Evolutionary conservation across 37 sponge, comb jelly and placozoan genomes (phyloP), one percentile per base, ranked within the genome.

Genomic region (Geodia barretti): DNA sequence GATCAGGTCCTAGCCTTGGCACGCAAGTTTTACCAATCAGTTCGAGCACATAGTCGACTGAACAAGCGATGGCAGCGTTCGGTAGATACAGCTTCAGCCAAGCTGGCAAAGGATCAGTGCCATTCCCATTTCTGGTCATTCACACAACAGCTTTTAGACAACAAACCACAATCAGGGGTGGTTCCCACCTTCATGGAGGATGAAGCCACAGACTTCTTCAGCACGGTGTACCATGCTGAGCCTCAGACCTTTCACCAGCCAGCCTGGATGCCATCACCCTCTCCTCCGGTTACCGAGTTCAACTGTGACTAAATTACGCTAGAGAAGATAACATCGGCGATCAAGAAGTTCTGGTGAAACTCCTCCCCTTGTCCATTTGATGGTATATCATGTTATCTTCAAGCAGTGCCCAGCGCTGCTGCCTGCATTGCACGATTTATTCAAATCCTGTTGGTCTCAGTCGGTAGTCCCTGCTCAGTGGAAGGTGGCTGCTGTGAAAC

Each of bases 391-490:
- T 74, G 42, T 17, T 3, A 29, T 74, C 32, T n/a, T 74, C 7
- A 75, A 75, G 33, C 28, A 35, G 30, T 73, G 73, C 43, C 73
- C 73, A n/a, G 38, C 73, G 4, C 75, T 75, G 21, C 28, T 60
- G 1, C 75, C 60, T 8, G 60, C 75, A 24, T 29, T 75, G 14
- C 61, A 25, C 60, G n/a, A 59, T 25, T 9, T 75, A 4, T 75
- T n/a, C 75, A 75, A 75, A 21, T 3, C 61, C 4, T 75, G 75
- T 28, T 75, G 75, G 75, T 47, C 54, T 17, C 54, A 47, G 54
- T 47, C 54, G 7, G 54, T 47, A 47, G 54, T 47, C 54, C 54
- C 54, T 47, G 14, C 11, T 14, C 54, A 47, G 54, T 47, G 54
- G 54, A 47, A 47, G 14, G 14, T 14, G 7, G 54, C 54, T 47